phyloP scores from a whole-genome alignment of 2,888 invertebrate species.

The Urechis unicinctus region DNA sequence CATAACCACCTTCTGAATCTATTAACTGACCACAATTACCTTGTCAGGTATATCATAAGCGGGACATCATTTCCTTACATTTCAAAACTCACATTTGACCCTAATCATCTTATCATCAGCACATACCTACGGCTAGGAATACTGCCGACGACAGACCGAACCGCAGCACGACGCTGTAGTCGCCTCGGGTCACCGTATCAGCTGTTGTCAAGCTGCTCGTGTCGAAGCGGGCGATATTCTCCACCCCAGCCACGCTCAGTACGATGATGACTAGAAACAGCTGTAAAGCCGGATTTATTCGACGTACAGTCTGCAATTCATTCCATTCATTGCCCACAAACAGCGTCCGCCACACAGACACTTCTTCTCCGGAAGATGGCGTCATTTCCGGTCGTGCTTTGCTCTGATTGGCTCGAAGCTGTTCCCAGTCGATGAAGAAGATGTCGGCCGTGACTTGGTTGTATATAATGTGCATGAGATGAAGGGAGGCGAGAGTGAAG shows the following conservation, averaged over 20 bases:
- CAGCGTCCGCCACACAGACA: conserved; percentile 66
- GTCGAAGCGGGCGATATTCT: conserved; percentile 11
- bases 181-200: background rate
- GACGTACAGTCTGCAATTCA: conserved; percentile 61
- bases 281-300: conserved; percentile 52
- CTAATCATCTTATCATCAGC: background rate
- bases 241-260: conserved; percentile 53
- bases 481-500: background rate
- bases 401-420: no score
- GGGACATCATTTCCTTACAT: no score
- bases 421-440: background rate
- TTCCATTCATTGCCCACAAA: conserved; percentile 74
- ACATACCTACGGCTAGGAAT: conserved; percentile 7
- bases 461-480: background rate
- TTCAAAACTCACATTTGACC: no score
- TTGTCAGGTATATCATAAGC: background rate
- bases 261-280: conserved; percentile 56
- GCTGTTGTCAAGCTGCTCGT: background rate
- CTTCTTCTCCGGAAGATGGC: conserved; percentile 14
- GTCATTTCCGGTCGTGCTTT: background rate
- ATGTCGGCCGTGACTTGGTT: background rate
- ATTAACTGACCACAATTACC: background rate
- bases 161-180: conserved; percentile 8
- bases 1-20: no score
- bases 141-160: conserved; percentile 4